Conservation (phyloP, 2,888 invertebrate species). For the Oasisia sp. region DNA sequence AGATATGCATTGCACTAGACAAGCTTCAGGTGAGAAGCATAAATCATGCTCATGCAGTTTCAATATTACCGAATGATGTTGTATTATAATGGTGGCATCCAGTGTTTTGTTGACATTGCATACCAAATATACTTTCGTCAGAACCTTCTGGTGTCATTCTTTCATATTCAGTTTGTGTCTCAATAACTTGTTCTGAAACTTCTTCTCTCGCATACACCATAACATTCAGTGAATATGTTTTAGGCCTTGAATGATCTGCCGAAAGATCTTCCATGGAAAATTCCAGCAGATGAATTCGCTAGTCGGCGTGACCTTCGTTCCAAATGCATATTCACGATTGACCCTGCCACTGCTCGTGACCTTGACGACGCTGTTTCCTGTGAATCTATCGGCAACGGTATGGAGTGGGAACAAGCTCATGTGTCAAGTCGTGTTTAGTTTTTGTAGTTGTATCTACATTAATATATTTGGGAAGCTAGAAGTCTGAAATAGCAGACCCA, state of each 20-base stretch:
- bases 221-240: background rate
- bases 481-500: background rate
- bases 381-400: constrained; percentile 75
- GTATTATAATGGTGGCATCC: too few species aligned
- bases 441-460: background rate
- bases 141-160: too few species aligned
- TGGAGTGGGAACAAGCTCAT: background rate
- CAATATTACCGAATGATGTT: background rate
- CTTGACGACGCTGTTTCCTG: constrained; percentile 94
- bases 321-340: constrained; percentile 91
- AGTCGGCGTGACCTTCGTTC: constrained; percentile 66
- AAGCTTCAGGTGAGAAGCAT: background rate
- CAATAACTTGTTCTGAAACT: background rate
- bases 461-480: background rate
- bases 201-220: background rate
- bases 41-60: background rate
- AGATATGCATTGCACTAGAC: background rate
- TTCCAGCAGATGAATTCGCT: constrained; percentile 57
- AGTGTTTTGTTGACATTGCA: too few species aligned
- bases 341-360: constrained; percentile 90
- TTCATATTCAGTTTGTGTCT: background rate
- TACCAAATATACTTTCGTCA: too few species aligned
- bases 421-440: background rate
- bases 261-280: constrained; percentile 55
- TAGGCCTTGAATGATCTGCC: constrained; percentile 58